A percentile compares a stretch with the other conserved stretches of the same genome.
Conservation (phyloP, 2,113 vertebrate genomes). For the Anarrhichthys ocellatus region DNA sequence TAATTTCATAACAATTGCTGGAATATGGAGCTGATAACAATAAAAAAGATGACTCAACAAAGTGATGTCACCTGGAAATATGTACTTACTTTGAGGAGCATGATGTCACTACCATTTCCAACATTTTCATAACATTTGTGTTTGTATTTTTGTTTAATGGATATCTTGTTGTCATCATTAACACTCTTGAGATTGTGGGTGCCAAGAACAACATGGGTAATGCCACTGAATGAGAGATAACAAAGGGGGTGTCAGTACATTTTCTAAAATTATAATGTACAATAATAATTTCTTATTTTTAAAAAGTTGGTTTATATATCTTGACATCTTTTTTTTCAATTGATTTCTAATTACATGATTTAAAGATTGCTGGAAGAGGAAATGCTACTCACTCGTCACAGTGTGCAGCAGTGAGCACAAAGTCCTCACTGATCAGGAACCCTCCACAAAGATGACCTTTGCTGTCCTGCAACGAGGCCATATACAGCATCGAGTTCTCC, state of each 20-base stretch:
- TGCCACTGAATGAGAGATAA: background rate
- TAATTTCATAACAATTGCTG: background rate
- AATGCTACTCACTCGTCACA: background rate
- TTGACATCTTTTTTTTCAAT: background rate
- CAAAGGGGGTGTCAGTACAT: background rate
- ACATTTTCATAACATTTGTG: fast-evolving
- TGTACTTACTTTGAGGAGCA: slow-evolving; percentile 76
- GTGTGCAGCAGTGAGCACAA: slow-evolving; percentile 81
- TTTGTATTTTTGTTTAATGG: background rate
- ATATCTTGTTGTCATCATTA: background rate
- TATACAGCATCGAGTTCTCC: slow-evolving; percentile 76
- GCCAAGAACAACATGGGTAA: slow-evolving; percentile 62
- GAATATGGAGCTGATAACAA: background rate
- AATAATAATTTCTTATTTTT: background rate
- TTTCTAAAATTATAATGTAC: background rate
- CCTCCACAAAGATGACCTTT: slow-evolving; percentile 71
- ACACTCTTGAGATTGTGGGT: slow-evolving; percentile 40
- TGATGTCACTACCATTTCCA: slow-evolving; percentile 55
- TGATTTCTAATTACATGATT: background rate
- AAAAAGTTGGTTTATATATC: background rate
- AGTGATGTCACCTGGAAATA: background rate
- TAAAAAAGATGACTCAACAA: background rate
- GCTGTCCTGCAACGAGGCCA: slow-evolving; percentile 72
- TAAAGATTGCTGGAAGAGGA: background rate
- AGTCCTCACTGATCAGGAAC: slow-evolving; percentile 73